phyloP scores from a whole-genome alignment of 2,113 vertebrate genomes.

The Bubalus kerabau region DNA sequence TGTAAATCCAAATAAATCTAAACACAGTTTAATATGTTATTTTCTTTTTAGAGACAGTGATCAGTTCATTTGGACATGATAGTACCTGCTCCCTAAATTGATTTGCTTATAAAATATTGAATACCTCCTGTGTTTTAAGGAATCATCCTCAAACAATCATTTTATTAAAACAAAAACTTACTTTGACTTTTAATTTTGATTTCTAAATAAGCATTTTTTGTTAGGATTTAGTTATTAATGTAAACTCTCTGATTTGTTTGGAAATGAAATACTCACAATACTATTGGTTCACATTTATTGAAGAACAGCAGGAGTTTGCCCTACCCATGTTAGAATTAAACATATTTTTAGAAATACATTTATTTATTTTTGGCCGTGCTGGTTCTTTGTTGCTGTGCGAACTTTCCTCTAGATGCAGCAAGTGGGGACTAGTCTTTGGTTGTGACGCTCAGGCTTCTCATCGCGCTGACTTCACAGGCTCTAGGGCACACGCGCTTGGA shows the following conservation, averaged over 20 bases:
- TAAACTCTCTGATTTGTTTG: not conserved
- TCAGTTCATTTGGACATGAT: not conserved
- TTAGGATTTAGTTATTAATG: not conserved
- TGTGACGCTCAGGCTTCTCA: not conserved
- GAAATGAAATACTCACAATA: not conserved
- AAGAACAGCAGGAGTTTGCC: not conserved
- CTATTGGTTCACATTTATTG: not conserved
- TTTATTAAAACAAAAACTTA: not conserved
- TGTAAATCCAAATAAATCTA: not conserved
- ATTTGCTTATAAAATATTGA: constrained; percentile 1
- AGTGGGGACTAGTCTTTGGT: not conserved
- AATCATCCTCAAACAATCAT: not conserved
- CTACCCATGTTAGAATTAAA: not conserved
- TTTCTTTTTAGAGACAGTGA: not conserved
- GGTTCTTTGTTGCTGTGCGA: not conserved
- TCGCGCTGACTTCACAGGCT: not conserved
- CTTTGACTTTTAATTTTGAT: constrained; percentile 10
- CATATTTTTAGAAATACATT: not conserved
- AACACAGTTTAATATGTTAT: not conserved
- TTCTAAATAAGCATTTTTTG: constrained; percentile 8
- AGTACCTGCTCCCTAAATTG: not conserved
- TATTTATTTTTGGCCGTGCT: not conserved
- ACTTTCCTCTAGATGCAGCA: not conserved
- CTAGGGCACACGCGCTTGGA: fast-evolving
- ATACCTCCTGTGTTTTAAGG: not conserved